A percentile compares a stretch with the other conserved stretches of the same genome.
Evolutionary conservation across 1,140 invertebrate genomes (phyloP).

Genomic region (Acromyrmex echinatior): DNA sequence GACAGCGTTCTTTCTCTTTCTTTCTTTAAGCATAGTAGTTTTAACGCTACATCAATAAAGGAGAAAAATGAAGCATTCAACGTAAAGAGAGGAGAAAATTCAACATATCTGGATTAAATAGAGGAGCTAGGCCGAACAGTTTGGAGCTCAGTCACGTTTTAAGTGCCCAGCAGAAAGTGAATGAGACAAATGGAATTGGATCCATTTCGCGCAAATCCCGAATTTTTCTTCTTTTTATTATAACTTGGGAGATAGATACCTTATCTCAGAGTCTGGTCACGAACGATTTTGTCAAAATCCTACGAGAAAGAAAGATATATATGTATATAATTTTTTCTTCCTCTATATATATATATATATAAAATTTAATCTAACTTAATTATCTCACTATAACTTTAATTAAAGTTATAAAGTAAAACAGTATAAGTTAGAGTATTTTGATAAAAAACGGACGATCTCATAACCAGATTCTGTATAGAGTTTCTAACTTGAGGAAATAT

Average conservation of each 20-base stretch:
- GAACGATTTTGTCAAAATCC: too few relatives aligned
- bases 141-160: slow-evolving; percentile 71
- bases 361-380: too few relatives aligned
- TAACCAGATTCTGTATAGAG: too few relatives aligned
- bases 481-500: neutral
- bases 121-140: slow-evolving; percentile 74
- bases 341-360: too few relatives aligned
- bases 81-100: slow-evolving; percentile 34
- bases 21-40: slow-evolving; percentile 62
- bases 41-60: slow-evolving; percentile 45
- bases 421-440: too few relatives aligned
- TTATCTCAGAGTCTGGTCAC: too few relatives aligned
- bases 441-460: too few relatives aligned
- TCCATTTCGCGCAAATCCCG: neutral
- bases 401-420: too few relatives aligned
- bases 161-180: slow-evolving; percentile 2
- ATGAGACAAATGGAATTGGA: neutral
- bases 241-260: neutral
- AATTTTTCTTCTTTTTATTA: neutral
- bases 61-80: slow-evolving; percentile 51
- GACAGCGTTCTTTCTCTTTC: slow-evolving; percentile 49
- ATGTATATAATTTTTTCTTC: too few relatives aligned
- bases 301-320: too few relatives aligned
- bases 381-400: too few relatives aligned
- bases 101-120: slow-evolving; percentile 44